A percentile compares a stretch with the other conserved stretches of the same genome.
phyloP scores from a whole-genome alignment of 30 jellyfish, hydroid and myxozoan genomes.

The Chironex yamaguchii region DNA sequence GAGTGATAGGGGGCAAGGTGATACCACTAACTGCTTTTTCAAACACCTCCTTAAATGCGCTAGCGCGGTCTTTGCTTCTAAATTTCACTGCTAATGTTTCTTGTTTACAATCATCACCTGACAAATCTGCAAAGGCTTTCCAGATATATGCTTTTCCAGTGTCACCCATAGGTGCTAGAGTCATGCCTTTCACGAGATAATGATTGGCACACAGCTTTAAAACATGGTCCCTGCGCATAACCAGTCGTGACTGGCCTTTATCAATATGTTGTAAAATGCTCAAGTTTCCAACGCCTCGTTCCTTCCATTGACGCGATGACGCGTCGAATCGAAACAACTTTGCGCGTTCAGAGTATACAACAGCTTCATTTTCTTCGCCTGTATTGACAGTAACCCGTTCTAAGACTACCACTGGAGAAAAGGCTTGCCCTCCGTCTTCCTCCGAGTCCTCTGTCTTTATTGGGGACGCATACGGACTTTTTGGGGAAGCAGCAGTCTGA shows the following conservation, averaged over 20 bases:
- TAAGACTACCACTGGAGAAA: conserved; percentile 46
- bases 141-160: conserved; percentile 76
- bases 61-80: conserved; percentile 43
- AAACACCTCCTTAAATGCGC: conserved; percentile 46
- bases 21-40: neutral
- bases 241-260: conserved; percentile 14
- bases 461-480: conserved; percentile 1
- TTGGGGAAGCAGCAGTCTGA: neutral
- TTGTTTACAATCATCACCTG: conserved; percentile 75
- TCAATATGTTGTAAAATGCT: conserved; percentile 26
- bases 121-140: conserved; percentile 76
- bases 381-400: conserved; percentile 16
- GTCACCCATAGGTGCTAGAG: conserved; percentile 39
- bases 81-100: conserved; percentile 83
- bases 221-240: conserved; percentile 83
- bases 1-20: neutral
- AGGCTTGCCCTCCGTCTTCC: conserved; percentile 36
- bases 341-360: conserved; percentile 43
- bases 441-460: conserved; percentile 51
- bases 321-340: conserved; percentile 73
- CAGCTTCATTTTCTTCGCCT: conserved; percentile 74
- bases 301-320: conserved; percentile 70
- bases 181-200: conserved; percentile 61
- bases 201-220: conserved; percentile 78
- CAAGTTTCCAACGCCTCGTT: conserved; percentile 78